These are phyloP conservation scores for Condylura cristata DNA, from an alignment of 2,113 vertebrate genomes.

Conservation along the genomic window DNA sequence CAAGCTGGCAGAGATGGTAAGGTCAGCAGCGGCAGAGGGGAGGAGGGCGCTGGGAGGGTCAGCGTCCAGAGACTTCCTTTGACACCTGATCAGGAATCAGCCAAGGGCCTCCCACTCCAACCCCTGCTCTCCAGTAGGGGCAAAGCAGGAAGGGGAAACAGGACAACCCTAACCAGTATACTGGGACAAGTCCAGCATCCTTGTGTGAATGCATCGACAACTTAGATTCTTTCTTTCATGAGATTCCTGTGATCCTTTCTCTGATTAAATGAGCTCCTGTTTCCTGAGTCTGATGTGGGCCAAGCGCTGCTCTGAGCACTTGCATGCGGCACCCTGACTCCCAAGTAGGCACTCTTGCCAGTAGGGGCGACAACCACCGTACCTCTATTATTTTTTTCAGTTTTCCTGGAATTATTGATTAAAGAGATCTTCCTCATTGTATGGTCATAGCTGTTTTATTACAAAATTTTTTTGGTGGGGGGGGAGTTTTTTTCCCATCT, in stretches of 20 bases:
- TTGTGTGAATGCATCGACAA: background rate
- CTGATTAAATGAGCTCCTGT: background rate
- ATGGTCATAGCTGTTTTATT: too few species aligned
- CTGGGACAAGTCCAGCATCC: background rate
- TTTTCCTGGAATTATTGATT: too few species aligned
- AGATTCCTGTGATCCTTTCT: background rate
- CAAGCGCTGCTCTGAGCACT: background rate
- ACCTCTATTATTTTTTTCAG: too few species aligned
- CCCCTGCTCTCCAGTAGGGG: too few species aligned
- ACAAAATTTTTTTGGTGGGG: too few species aligned
- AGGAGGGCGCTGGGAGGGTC: too few species aligned
- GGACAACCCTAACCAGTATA: too few species aligned
- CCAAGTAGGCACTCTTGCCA: accelerated
- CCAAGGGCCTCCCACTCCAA: background rate
- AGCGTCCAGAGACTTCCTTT: background rate
- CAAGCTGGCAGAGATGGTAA: conserved; percentile 92
- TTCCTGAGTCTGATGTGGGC: background rate
- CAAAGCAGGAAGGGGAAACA: background rate
- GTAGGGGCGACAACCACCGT: too few species aligned
- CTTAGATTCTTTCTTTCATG: background rate
- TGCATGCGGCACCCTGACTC: accelerated
- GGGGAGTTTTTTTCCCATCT: too few species aligned
- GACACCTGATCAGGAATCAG: background rate
- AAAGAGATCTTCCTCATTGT: too few species aligned
- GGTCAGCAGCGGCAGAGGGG: background rate